These are phyloP conservation scores for Jacana jacana DNA, from an alignment of 2,113 vertebrate species.

Conservation along the genomic window DNA sequence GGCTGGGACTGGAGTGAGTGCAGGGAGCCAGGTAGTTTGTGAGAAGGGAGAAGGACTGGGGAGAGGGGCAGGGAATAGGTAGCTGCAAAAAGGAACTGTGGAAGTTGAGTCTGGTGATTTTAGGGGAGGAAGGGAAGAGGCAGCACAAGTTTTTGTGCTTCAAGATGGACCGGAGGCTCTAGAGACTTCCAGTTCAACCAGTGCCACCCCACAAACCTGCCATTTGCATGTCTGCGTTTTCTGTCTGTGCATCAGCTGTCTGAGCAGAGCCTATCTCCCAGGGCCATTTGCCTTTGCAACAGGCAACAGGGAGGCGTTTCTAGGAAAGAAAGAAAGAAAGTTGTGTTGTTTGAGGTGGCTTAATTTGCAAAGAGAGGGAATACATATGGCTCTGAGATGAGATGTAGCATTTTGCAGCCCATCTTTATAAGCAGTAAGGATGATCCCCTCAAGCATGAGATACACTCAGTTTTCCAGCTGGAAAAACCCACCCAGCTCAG, in stretches of 20 bases:
- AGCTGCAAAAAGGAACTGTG: neutral
- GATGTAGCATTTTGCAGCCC: neutral
- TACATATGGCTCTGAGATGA: neutral
- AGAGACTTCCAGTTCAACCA: neutral
- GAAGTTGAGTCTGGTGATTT: neutral
- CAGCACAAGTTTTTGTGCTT: neutral
- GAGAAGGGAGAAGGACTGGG: neutral
- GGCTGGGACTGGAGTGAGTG: neutral
- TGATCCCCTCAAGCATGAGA: neutral
- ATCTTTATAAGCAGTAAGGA: neutral
- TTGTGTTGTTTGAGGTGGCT: neutral
- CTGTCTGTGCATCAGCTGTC: neutral
- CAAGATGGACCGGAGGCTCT: fast-evolving
- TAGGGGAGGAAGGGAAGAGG: neutral
- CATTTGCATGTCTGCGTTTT: neutral
- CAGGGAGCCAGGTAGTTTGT: neutral
- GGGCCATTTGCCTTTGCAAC: neutral
- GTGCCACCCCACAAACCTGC: neutral
- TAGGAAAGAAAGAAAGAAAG: neutral
- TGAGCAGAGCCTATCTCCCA: neutral
- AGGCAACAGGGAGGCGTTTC: neutral
- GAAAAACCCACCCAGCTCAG: neutral
- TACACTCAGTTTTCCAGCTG: neutral
- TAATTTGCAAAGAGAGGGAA: neutral
- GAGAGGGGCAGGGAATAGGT: neutral